Evolutionary conservation across 2,888 invertebrate species (phyloP), one percentile per base, ranked within the genome.

Genomic region (Acrobasis repandana): DNA sequence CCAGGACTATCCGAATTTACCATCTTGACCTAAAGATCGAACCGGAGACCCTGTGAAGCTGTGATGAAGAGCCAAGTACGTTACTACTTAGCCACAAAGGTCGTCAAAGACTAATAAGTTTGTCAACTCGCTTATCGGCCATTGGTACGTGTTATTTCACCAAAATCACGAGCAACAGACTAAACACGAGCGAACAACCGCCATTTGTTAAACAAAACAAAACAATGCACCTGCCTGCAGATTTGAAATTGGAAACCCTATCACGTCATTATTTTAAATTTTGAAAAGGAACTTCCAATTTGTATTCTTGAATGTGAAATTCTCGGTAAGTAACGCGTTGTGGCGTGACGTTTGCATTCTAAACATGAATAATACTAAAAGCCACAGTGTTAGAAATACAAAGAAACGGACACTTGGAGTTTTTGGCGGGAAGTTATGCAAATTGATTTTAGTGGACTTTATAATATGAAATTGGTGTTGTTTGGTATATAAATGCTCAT

Each of bases 251-350:
- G 15, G 46, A 52, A 59, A 43, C 38, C 58, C 36, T 16, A 49
- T 59, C 59, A 59, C 59, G 59, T 59, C 20, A 43, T 50, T 59
- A 52, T 52, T 59, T 59, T 59, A 52, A 18, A 51, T 59, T 59
- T 59, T 46, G 43, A 52, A 59, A 59, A 59, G 15, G 59, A 15
- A 59, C 14, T 28, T 43, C 51, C 56, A 56, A 47, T 59, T 57
- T 57, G 47, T 57, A 57, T 57, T 47, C 57, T 57, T 6, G 47
- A 57, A 57, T 48, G 59, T 47, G 47, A 57, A 57, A 47, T 57
- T 56, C 46, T 9, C 6, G 47, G 47, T 57, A 66, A 63, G 43
- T 43, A 43, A n/a, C 10, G 43, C n/a, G 43, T 43, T 5, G 43
- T 43, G 43, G 60, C 18, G 43, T 60, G 28, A 34, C 34, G 33